A percentile compares a stretch with the other conserved stretches of the same genome.
These are phyloP conservation scores for Drosophila recens DNA, from an alignment of 2,888 invertebrate genomes.

Conservation along the genomic window DNA sequence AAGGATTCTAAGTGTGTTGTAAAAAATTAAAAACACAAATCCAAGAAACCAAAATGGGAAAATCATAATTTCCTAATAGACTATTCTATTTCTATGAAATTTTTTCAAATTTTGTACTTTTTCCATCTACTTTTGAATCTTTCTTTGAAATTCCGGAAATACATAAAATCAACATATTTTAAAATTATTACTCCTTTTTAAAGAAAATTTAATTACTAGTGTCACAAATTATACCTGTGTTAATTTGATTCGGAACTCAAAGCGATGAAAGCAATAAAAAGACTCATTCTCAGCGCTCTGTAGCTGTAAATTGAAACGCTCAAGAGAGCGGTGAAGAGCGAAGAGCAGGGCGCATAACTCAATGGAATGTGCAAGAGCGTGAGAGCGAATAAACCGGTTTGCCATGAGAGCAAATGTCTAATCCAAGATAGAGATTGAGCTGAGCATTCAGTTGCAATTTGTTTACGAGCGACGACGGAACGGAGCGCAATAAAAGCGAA, in stretches of 20 bases:
- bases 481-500: constrained; percentile 15
- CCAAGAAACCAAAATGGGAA: too few relatives aligned
- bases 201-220: not conserved
- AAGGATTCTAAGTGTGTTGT: not conserved
- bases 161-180: too few relatives aligned
- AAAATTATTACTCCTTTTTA: too few relatives aligned
- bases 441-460: constrained; percentile 44
- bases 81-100: too few relatives aligned
- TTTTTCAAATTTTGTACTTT: too few relatives aligned
- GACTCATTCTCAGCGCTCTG: not conserved
- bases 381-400: constrained; percentile 54
- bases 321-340: constrained; percentile 36
- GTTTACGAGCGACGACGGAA: constrained; percentile 34
- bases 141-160: too few relatives aligned
- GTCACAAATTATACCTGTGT: not conserved
- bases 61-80: too few relatives aligned
- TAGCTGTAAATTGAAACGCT: constrained; percentile 27
- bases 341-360: constrained; percentile 13
- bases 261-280: not conserved
- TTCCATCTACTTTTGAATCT: too few relatives aligned
- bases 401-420: constrained; percentile 7
- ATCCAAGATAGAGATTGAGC: constrained; percentile 30
- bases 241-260: not conserved
- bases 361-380: constrained; percentile 32
- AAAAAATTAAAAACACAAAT: not conserved